Percentiles rank a stretch among this genome's conserved stretches.
Conservation (phyloP, 2,113 vertebrate species). For the Alectura lathami region DNA sequence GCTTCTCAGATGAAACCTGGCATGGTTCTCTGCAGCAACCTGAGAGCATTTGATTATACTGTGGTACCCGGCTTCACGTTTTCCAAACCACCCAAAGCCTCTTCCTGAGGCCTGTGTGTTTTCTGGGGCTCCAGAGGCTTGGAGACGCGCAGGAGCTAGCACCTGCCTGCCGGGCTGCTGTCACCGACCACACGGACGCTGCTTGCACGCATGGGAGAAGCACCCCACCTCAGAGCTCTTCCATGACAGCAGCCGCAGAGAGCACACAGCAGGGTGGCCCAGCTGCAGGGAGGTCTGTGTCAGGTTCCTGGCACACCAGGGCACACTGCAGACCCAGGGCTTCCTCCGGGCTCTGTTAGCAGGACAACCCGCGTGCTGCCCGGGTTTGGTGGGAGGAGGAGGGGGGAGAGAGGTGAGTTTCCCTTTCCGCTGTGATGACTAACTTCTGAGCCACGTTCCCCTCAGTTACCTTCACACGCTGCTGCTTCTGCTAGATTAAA, state of each 20-base stretch:
- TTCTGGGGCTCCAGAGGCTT: background rate
- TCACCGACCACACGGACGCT: background rate
- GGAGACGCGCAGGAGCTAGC: background rate
- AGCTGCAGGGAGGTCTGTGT: background rate
- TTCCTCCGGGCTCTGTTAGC: background rate
- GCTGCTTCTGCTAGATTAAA: background rate
- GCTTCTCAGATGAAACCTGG: background rate
- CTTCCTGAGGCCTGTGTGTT: background rate
- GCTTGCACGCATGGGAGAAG: background rate
- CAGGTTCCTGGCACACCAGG: background rate
- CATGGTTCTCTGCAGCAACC: background rate
- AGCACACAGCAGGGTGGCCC: background rate
- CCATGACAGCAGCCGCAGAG: background rate
- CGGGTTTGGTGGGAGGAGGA: fast-evolving
- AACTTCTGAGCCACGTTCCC: background rate
- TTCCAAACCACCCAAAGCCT: background rate
- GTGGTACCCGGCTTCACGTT: background rate
- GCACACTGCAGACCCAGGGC: background rate
- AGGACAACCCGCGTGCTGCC: background rate
- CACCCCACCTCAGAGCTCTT: background rate
- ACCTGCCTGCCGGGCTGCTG: background rate
- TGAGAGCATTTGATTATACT: background rate
- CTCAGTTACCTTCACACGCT: background rate
- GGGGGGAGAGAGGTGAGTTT: background rate
- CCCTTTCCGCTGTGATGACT: background rate